These are phyloP conservation scores for Candidula unifasciata DNA, from an alignment of 2,888 invertebrate genomes.

Conservation along the genomic window DNA sequence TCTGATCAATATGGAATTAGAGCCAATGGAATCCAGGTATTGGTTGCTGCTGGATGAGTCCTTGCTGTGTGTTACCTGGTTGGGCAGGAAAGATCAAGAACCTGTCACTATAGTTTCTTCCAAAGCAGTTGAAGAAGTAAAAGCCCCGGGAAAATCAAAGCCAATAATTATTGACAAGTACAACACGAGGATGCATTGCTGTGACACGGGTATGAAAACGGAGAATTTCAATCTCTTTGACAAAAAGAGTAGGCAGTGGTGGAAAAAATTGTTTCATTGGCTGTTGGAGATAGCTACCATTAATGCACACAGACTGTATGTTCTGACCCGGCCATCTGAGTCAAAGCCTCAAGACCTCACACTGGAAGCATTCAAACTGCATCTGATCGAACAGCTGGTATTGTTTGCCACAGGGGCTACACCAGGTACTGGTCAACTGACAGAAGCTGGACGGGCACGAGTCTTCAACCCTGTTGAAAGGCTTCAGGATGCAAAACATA, in stretches of 20 bases:
- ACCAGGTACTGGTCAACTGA: background rate
- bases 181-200: conserved; percentile 10
- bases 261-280: conserved; percentile 42
- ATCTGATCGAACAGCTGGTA: conserved; percentile 21
- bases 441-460: background rate
- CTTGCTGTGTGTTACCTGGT: background rate
- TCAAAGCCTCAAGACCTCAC: background rate
- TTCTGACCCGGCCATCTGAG: conserved; percentile 15
- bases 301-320: conserved; percentile 9
- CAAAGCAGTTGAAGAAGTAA: background rate
- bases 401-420: background rate
- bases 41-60: background rate
- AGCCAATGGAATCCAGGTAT: background rate
- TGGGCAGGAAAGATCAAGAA: background rate
- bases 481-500: conserved; percentile 25
- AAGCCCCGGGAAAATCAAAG: background rate
- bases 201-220: background rate
- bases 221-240: conserved; percentile 17
- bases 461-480: conserved; percentile 16
- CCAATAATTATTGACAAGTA: background rate
- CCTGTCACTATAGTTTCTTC: background rate
- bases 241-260: conserved; percentile 33
- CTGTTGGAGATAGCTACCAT: conserved; percentile 4
- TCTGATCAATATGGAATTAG: background rate
- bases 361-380: conserved; percentile 7